Evolutionary conservation across 2,113 vertebrate genomes (phyloP).

Genomic region (Notechis scutatus): DNA sequence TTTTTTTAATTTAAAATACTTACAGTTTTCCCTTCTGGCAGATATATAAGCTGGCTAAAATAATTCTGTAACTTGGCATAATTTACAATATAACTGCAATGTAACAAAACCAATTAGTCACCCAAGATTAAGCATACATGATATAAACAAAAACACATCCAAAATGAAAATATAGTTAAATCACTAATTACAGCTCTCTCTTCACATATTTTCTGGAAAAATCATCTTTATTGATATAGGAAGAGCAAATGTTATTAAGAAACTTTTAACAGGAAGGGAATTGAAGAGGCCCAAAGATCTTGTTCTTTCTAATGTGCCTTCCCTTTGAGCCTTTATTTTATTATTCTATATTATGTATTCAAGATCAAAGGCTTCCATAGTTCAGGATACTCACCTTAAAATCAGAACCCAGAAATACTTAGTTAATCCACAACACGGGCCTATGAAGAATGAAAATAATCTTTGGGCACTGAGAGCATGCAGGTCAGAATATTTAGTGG

Average conservation of each 20-base stretch:
- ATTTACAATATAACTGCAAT: neutral
- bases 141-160: neutral
- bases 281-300: neutral
- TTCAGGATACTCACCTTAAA: neutral
- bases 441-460: neutral
- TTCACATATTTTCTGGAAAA: neutral
- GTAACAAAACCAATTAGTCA: neutral
- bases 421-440: neutral
- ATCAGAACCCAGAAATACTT: neutral
- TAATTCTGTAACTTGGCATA: neutral
- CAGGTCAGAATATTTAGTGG: neutral
- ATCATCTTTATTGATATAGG: neutral
- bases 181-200: neutral
- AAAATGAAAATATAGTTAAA: neutral
- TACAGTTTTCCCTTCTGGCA: neutral
- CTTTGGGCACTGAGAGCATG: neutral
- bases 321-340: neutral
- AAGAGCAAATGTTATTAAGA: neutral
- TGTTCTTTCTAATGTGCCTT: neutral
- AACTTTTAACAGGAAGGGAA: neutral
- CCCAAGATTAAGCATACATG: neutral
- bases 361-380: neutral
- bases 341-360: neutral
- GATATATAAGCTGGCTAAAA: neutral
- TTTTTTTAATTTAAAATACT: neutral